A percentile compares a stretch with the other conserved stretches of the same genome.
Conservation (phyloP, 2,797 vertebrate species). For the Xenentodon cancila region DNA sequence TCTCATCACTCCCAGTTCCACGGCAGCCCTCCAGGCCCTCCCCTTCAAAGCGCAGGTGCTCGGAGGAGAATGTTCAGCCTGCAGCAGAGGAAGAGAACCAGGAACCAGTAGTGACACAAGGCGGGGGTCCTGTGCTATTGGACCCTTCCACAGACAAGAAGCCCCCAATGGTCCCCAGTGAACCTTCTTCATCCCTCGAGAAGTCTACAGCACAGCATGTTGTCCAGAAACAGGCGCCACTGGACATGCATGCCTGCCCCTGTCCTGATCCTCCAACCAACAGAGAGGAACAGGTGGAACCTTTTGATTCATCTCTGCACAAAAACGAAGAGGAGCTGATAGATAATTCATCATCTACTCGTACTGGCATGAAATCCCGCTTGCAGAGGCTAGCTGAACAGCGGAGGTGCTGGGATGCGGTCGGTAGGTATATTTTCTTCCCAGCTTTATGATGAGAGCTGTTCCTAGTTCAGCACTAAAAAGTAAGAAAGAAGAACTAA, state of each 20-base stretch:
- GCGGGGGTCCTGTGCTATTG: slow-evolving; percentile 33
- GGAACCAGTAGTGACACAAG: slow-evolving; percentile 59
- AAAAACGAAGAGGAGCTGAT: slow-evolving; percentile 22
- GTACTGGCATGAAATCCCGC: slow-evolving; percentile 83
- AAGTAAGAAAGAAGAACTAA: no score
- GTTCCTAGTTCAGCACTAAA: no score
- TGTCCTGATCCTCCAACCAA: slow-evolving; percentile 18
- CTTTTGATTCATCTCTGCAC: slow-evolving; percentile 8
- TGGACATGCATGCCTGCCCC: slow-evolving; percentile 13
- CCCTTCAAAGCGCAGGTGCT: slow-evolving; percentile 91
- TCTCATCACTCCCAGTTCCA: slow-evolving; percentile 54
- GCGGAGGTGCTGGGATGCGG: slow-evolving; percentile 87
- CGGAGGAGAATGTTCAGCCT: slow-evolving; percentile 75
- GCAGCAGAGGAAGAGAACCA: slow-evolving; percentile 82
- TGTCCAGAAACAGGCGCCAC: slow-evolving; percentile 15
- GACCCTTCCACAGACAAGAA: slow-evolving; percentile 75
- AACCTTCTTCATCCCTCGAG: slow-evolving; percentile 49
- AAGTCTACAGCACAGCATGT: slow-evolving; percentile 14
- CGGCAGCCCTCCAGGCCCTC: slow-evolving; percentile 89
- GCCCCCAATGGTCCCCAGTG: slow-evolving; percentile 49
- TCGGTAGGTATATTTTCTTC: slow-evolving; percentile 56
- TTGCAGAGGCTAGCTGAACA: slow-evolving; percentile 90
- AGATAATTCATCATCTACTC: slow-evolving; percentile 42
- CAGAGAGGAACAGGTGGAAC: slow-evolving; percentile 27
- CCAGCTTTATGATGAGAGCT: no score